A percentile compares a stretch with the other conserved stretches of the same genome.
phyloP scores from a whole-genome alignment of 2,113 vertebrate genomes.

The Rhea pennata region DNA sequence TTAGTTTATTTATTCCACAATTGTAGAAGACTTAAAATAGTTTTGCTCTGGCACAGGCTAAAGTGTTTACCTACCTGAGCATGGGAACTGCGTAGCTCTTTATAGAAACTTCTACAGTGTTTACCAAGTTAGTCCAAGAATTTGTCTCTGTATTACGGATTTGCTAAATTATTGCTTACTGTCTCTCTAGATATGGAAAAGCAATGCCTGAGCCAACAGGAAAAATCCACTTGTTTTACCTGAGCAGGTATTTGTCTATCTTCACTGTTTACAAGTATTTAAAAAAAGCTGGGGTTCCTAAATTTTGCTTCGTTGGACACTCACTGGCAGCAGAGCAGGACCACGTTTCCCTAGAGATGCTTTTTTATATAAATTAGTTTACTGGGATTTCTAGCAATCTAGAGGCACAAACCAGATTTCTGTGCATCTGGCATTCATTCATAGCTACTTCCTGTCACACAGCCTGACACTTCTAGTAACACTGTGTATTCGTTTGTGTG shows the following conservation, averaged over 20 bases:
- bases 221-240: neutral
- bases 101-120: neutral
- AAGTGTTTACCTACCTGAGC: neutral
- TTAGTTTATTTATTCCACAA: neutral
- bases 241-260: constrained; percentile 32
- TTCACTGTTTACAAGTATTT: neutral
- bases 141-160: neutral
- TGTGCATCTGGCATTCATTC: neutral
- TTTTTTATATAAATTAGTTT: neutral
- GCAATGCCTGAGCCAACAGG: neutral
- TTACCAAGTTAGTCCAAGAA: neutral
- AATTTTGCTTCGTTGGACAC: neutral
- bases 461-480: neutral
- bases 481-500: neutral
- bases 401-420: neutral
- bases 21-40: neutral
- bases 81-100: neutral
- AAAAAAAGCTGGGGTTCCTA: neutral
- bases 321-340: neutral
- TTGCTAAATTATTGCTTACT: neutral
- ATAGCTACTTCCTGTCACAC: neutral
- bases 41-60: neutral
- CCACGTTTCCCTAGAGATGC: neutral
- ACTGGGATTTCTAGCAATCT: neutral
- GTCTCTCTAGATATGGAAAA: constrained; percentile 52